Base-by-base conservation (phyloP, 2,888 invertebrate species). In the Harpalus rufipes region DNA sequence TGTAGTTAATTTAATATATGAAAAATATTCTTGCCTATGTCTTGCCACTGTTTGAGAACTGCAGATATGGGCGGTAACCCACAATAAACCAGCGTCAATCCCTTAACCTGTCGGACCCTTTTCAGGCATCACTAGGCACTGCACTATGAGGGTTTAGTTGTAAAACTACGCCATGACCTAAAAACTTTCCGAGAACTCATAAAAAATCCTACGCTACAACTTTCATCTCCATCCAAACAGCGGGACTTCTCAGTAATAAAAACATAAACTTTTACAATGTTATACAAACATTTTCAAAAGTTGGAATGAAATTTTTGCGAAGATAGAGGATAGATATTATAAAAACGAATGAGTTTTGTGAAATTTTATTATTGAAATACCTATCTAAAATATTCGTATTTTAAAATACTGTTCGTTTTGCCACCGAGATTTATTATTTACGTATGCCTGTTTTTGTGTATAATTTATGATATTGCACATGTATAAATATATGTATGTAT, bases 31-130 rank as follows among this genome's bases (percentile, higher is more conserved):
- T 32, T 32, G 32, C 32, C 32, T 32, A 32, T 25, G 25, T 18
- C 32, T 2, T 74, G 44, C 41, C 41, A 74, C 41, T 44, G 72
- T 74, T 65, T 74, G 72, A 74, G 72, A 12, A 74, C 44, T 44
- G 41, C 44, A 44, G 16, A 10, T 14, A 10, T 18, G 72, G 72
- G 72, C 72, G 72, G 72, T 74, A 74, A 44, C 72, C 14, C 12
- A 44, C 44, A 74, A 74, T 74, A 74, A 74, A 74, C 41, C 72
- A 74, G 25, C 41, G 72, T 74, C 1, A 74, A 74, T 44, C 7
- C 72, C 72, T 74, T 74, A 44, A 74, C 72, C 72, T 74, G 72
- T 74, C 72, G 44, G 72, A 74, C 72, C 72, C 72, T 74, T 74
- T 51, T 74, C 72, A 74, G 72, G 44, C 44, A 18, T 74, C 44